These are phyloP conservation scores for Heliconius cydno DNA, from an alignment of 2,888 invertebrate genomes.

Conservation along the genomic window DNA sequence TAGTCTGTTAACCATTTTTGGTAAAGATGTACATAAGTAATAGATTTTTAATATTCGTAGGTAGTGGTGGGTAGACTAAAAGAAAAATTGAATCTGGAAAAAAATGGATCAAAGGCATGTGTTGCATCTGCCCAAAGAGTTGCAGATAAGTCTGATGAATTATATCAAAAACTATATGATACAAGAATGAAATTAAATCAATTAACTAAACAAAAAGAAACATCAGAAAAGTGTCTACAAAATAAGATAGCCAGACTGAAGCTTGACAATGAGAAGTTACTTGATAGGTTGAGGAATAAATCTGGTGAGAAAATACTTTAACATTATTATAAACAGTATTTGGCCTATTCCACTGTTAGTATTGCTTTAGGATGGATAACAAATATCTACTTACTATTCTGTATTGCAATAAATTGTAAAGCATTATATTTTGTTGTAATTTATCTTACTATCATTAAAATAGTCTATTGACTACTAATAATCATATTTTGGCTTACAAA, in stretches of 20 bases:
- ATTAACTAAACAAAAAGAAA: conserved; percentile 71
- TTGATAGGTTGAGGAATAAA: conserved; percentile 67
- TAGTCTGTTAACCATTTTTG: neutral
- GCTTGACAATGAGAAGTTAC: conserved; percentile 71
- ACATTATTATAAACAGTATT: neutral
- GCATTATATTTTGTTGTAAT: neutral
- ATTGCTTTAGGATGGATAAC: neutral
- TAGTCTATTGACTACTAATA: neutral
- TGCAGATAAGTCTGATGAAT: conserved; percentile 69
- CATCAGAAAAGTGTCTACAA: conserved; percentile 64
- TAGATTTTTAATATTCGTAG: conserved; percentile 51
- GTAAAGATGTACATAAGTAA: neutral
- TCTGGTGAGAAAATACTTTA: conserved; percentile 57
- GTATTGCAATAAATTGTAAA: neutral
- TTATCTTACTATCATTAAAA: neutral
- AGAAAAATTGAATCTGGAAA: conserved; percentile 64
- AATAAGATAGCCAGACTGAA: conserved; percentile 70
- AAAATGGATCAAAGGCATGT: conserved; percentile 75
- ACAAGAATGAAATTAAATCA: conserved; percentile 64
- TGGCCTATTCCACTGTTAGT: neutral
- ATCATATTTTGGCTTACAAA: neutral
- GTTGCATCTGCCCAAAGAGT: conserved; percentile 74
- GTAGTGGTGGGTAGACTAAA: conserved; percentile 61
- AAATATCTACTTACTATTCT: neutral
- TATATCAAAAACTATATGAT: conserved; percentile 63